These are phyloP conservation scores for Callimorpha dominula DNA, from an alignment of 2,888 invertebrate genomes.

Conservation along the genomic window DNA sequence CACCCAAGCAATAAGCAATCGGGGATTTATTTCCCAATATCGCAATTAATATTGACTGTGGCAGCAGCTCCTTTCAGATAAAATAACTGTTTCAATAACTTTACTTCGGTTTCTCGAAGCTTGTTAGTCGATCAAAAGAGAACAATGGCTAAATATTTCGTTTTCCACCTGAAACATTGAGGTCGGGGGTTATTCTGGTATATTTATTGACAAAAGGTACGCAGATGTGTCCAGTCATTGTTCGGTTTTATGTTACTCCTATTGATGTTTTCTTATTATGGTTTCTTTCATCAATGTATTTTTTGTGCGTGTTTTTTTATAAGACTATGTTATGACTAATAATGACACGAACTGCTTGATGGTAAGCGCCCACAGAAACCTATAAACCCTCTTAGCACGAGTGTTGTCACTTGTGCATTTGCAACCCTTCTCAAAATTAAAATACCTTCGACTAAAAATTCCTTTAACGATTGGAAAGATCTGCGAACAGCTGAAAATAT, in stretches of 20 bases:
- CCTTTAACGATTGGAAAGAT: no score
- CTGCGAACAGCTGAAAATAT: no score
- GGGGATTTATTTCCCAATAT: neutral
- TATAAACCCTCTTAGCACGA: no score
- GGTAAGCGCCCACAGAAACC: no score
- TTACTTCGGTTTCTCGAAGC: slow-evolving; percentile 3
- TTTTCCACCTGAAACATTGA: neutral
- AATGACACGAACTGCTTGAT: no score
- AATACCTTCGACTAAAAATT: no score
- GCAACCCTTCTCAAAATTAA: no score
- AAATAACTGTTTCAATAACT: slow-evolving; percentile 12
- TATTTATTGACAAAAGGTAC: neutral
- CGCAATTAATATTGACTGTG: slow-evolving; percentile 12
- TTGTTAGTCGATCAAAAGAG: slow-evolving; percentile 8
- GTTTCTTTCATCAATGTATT: neutral
- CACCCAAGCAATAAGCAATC: neutral
- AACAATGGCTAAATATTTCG: slow-evolving; percentile 1
- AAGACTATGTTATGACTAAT: no score
- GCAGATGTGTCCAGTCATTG: neutral
- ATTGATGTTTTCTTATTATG: neutral
- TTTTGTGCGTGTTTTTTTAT: neutral
- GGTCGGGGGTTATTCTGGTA: neutral
- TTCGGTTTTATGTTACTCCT: neutral
- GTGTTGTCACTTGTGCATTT: no score
- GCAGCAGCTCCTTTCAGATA: slow-evolving; percentile 1